Evolutionary conservation across 2,113 vertebrate species (phyloP).

Genomic region (Tringa solitaria): DNA sequence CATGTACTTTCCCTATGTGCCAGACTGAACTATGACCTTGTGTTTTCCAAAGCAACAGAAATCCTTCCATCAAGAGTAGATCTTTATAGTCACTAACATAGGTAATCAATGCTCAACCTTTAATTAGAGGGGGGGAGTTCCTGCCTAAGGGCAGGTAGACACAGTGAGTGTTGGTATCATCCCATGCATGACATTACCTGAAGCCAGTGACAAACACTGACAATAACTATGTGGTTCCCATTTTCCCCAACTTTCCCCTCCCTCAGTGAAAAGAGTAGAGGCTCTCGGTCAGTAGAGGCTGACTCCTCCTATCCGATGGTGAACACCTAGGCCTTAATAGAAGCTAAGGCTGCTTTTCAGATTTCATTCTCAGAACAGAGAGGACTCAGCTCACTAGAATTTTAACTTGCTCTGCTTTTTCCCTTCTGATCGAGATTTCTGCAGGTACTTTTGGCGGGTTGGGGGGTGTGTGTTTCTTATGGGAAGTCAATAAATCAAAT

Average conservation of each 20-base stretch:
- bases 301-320: not conserved
- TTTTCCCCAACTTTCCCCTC: not conserved
- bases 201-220: not conserved
- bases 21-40: not conserved
- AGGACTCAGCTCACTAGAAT: not conserved
- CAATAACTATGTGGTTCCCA: not conserved
- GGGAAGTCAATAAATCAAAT: not conserved
- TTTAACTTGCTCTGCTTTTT: not conserved
- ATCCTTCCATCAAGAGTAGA: not conserved
- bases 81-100: not conserved
- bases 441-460: not conserved
- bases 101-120: not conserved
- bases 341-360: not conserved
- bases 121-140: not conserved
- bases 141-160: not conserved
- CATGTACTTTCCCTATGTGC: not conserved
- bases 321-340: not conserved
- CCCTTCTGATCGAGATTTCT: not conserved
- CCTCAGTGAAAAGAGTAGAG: not conserved
- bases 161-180: not conserved
- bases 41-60: not conserved
- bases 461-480: not conserved
- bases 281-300: not conserved
- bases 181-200: not conserved
- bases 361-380: not conserved